These are phyloP conservation scores for Pseudomyrmex pallidus DNA, from an alignment of 1,140 invertebrate genomes.

Conservation along the genomic window DNA sequence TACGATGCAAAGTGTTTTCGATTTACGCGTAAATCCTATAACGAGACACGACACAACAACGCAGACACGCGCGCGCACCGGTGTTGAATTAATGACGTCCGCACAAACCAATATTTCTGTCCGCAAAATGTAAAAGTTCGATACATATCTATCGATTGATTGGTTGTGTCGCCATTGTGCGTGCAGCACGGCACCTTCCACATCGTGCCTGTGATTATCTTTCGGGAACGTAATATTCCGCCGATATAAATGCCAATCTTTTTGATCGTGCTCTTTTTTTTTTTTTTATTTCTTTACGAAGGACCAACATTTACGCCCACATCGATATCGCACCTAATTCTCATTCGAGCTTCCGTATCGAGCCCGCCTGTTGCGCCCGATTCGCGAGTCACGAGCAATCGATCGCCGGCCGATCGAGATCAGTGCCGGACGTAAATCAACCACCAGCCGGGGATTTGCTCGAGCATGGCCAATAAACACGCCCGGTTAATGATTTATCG, in stretches of 20 bases:
- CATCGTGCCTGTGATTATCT: neutral
- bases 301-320: neutral
- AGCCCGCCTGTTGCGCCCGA: slow-evolving; percentile 55
- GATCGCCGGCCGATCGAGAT: slow-evolving; percentile 56
- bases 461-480: slow-evolving; percentile 71
- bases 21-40: neutral
- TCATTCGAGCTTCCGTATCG: slow-evolving; percentile 36
- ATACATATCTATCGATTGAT: too few relatives aligned
- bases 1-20: neutral
- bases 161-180: too few relatives aligned
- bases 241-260: neutral
- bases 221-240: neutral
- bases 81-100: too few relatives aligned
- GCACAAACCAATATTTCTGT: too few relatives aligned
- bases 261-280: neutral
- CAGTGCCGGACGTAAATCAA: slow-evolving; percentile 62
- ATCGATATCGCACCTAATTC: slow-evolving; percentile 32
- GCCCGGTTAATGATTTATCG: slow-evolving; percentile 71
- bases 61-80: neutral
- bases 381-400: slow-evolving; percentile 59
- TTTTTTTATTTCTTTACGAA: neutral
- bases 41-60: neutral
- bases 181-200: too few relatives aligned
- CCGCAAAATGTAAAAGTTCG: too few relatives aligned
- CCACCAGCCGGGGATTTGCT: slow-evolving; percentile 55